Percentiles rank a stretch among this genome's conserved stretches.
Evolutionary conservation across 2,113 vertebrate species (phyloP).

Genomic region (Sarotherodon lohbergeri): DNA sequence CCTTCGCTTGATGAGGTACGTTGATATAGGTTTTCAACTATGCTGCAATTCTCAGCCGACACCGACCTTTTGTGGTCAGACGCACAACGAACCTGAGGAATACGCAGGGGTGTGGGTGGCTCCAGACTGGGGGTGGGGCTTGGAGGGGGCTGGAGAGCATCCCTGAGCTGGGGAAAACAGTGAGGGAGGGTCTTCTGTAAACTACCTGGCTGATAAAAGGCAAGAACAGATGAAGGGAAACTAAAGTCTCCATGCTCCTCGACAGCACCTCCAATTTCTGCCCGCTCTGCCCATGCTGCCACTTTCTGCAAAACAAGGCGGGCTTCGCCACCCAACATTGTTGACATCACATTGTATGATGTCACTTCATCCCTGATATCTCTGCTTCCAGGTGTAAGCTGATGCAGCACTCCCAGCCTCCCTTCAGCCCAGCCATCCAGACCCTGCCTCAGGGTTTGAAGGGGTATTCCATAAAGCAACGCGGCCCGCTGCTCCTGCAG

Average conservation of each 20-base stretch:
- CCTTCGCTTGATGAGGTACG: slow-evolving; percentile 50
- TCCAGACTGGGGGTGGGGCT: slow-evolving; percentile 59
- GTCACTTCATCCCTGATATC: slow-evolving; percentile 76
- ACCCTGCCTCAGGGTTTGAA: slow-evolving; percentile 91
- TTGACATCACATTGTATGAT: slow-evolving; percentile 68
- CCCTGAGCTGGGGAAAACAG: slow-evolving; percentile 90
- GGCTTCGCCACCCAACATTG: slow-evolving; percentile 79
- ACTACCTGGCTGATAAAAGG: slow-evolving; percentile 30
- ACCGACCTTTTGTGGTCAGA: slow-evolving; percentile 42
- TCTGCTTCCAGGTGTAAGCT: slow-evolving; percentile 79
- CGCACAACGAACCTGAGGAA: slow-evolving; percentile 65
- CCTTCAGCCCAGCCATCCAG: slow-evolving; percentile 87
- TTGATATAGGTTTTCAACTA: slow-evolving; percentile 32
- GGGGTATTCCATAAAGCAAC: slow-evolving; percentile 99
- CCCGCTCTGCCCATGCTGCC: slow-evolving; percentile 82
- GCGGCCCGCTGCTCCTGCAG: slow-evolving; percentile 96
- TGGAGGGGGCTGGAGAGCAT: slow-evolving; percentile 52
- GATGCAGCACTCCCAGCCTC: slow-evolving; percentile 81
- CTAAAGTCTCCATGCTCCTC: slow-evolving; percentile 75
- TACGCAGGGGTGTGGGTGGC: slow-evolving; percentile 42
- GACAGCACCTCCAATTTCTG: slow-evolving; percentile 54
- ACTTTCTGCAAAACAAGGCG: slow-evolving; percentile 93
- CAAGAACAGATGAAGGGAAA: slow-evolving; percentile 42
- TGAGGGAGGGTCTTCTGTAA: slow-evolving; percentile 31
- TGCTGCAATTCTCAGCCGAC: slow-evolving; percentile 20